Percentiles rank a stretch among this genome's conserved stretches.
Evolutionary conservation across 2,113 vertebrate genomes (phyloP).

Genomic region (Regulus satrapa): DNA sequence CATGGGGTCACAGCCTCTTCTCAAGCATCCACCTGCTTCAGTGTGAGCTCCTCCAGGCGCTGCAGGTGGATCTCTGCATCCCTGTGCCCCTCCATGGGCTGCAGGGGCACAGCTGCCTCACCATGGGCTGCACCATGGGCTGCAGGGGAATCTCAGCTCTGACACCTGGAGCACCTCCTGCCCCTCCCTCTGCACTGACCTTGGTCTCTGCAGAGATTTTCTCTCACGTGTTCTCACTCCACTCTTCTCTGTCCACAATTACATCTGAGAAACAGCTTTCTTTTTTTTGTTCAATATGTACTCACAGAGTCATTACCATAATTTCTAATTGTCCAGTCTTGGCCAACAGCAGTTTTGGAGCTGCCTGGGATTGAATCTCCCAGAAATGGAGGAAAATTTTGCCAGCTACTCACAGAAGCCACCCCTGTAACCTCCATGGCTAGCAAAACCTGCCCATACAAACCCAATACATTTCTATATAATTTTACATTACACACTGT

Average conservation of each 20-base stretch:
- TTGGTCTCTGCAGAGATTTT: not conserved
- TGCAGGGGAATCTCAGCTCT: not conserved
- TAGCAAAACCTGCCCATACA: not conserved
- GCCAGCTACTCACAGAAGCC: not conserved
- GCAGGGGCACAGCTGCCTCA: too few relatives aligned
- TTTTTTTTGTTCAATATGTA: not conserved
- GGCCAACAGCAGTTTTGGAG: not conserved
- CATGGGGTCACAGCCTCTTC: rapidly evolving
- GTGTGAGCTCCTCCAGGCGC: rapidly evolving
- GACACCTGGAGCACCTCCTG: rapidly evolving
- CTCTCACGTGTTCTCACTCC: rapidly evolving
- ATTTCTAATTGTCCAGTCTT: not conserved
- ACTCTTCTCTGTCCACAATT: rapidly evolving
- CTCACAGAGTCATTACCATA: not conserved
- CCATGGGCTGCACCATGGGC: not conserved
- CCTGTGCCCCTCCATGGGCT: not conserved
- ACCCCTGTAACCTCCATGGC: not conserved
- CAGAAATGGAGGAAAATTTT: not conserved
- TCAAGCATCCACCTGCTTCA: not conserved
- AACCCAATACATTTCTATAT: not conserved
- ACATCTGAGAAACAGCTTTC: not conserved
- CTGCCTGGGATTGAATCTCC: not conserved
- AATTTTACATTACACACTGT: not conserved
- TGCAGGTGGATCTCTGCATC: not conserved
- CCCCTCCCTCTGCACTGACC: not conserved